Evolutionary conservation across 2,797 vertebrate species (phyloP), one percentile per base, ranked within the genome.

Genomic region (Catostomus latipinnis): DNA sequence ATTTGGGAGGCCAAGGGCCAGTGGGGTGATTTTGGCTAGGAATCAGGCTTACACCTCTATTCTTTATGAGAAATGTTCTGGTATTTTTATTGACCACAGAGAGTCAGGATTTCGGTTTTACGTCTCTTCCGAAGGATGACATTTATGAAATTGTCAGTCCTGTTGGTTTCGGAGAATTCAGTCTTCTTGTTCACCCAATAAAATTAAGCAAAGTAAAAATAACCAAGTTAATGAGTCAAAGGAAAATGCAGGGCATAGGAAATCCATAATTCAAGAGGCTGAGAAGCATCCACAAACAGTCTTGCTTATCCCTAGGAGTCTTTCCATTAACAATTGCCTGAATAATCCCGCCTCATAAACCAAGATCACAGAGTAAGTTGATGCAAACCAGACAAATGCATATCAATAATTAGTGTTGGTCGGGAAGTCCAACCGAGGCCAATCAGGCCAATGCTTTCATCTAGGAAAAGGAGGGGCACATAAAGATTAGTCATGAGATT

Each of bases 381-480:
- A 76, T 81, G 45, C 69, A 73, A 76, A 58, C 53, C 49, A 71
- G 50, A 77, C 60, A 68, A 75, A 73, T 60, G 43, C 16, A 68
- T 69, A 76, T 73, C 58, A 72, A 76, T 77, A 82, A 81, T 81
- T 73, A 73, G 53, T 16, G 46, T 62, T 48, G 57, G 53, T 76
- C 16, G 6, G 48, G 58, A 34, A 77, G 54, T 74, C 63, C 61
- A 74, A 57, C 52, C 11, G 13, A 60, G 58, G 63, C 70, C 13
- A 71, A 68, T 45, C 9, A 11, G 67, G 67, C 49, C 14, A 43
- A 10, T 66, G 84, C 60, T 81, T 73, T 72, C 54, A 72, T 68
- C 62, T 56, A 63, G 60, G 66, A 74, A 66, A 63, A 77, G 18
- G 49, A 81, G 34, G 45, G 22, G 58, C 9, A 13, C 43, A 54